phyloP scores from a whole-genome alignment of 2,888 invertebrate species.

The Acronicta aceris region DNA sequence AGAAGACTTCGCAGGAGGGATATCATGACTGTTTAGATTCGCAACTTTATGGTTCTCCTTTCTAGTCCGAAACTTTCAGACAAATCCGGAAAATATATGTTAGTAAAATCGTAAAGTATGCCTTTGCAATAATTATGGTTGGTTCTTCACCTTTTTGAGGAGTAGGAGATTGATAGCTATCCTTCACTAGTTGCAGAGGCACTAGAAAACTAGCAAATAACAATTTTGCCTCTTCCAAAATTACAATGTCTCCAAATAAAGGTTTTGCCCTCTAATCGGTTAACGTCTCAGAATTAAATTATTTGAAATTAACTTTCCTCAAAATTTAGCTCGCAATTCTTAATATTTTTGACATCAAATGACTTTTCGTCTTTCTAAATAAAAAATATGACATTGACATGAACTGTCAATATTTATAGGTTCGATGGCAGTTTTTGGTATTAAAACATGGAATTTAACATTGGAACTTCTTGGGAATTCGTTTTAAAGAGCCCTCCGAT shows the following conservation, averaged over 20 bases:
- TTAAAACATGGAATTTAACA: background rate
- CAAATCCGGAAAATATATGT: too few species aligned
- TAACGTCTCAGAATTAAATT: background rate
- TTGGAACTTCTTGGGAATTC: background rate
- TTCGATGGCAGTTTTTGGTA: background rate
- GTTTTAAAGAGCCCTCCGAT: too few species aligned
- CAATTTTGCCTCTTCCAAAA: too few species aligned
- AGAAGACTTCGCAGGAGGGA: too few species aligned
- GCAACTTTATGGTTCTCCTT: too few species aligned
- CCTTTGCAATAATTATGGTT: too few species aligned
- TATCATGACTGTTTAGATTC: background rate
- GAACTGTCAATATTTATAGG: background rate
- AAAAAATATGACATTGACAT: background rate
- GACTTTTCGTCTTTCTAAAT: slow-evolving; percentile 1
- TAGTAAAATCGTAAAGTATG: too few species aligned
- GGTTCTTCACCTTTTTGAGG: background rate
- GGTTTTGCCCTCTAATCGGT: background rate
- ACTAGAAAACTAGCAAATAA: too few species aligned
- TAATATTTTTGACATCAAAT: background rate
- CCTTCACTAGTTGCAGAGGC: too few species aligned
- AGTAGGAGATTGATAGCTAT: background rate
- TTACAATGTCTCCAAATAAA: background rate
- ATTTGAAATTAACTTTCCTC: background rate
- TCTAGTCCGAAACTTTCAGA: too few species aligned
- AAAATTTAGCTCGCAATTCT: background rate